phyloP scores from a whole-genome alignment of 2,797 vertebrate species.

The Anableps anableps region DNA sequence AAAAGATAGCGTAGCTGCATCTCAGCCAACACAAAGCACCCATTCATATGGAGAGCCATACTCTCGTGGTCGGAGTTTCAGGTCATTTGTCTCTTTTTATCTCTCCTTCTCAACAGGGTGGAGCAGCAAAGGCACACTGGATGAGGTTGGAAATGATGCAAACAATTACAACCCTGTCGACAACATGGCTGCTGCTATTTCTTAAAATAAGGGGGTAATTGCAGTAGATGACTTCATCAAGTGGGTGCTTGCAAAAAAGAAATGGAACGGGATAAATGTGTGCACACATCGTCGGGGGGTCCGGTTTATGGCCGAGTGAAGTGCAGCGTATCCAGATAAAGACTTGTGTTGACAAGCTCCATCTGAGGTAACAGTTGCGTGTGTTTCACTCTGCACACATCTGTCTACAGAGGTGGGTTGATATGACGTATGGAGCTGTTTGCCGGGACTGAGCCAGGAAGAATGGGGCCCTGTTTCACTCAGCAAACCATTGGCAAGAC shows the following conservation, averaged over 20 bases:
- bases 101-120: constrained; percentile 3
- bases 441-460: constrained; percentile 62
- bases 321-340: constrained; percentile 33
- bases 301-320: constrained; percentile 30
- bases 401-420: constrained; percentile 41
- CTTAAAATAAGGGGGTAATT: constrained; percentile 30
- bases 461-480: constrained; percentile 71
- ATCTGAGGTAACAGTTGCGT: constrained; percentile 50
- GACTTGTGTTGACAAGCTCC: constrained; percentile 42
- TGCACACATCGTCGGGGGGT: neutral
- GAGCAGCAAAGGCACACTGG: constrained; percentile 2
- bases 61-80: constrained; percentile 1
- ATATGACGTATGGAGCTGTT: constrained; percentile 67
- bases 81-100: constrained; percentile 18
- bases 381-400: constrained; percentile 45
- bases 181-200: neutral
- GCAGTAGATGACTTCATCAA: constrained; percentile 15
- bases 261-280: constrained; percentile 27
- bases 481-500: constrained; percentile 68
- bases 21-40: neutral
- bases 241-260: constrained; percentile 9
- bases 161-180: neutral
- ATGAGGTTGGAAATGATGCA: neutral
- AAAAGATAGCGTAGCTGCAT: constrained; percentile 18
- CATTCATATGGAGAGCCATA: constrained; percentile 28